Conservation (phyloP, 2,797 vertebrate species). For the Periparus ater region DNA sequence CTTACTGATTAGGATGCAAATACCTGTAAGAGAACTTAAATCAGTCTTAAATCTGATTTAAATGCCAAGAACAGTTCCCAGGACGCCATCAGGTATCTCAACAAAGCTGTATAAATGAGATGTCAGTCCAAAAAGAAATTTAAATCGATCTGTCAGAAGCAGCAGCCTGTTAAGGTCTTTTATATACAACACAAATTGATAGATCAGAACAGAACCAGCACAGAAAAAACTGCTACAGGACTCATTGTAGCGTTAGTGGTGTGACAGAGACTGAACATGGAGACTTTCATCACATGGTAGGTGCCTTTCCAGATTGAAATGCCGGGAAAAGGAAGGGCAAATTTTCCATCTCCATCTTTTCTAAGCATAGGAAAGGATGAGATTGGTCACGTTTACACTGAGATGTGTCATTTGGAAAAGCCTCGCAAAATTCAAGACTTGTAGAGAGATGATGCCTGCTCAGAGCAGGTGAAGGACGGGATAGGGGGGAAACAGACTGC, state of each 20-base stretch:
- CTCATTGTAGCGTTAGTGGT: background rate
- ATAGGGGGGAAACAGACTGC: background rate
- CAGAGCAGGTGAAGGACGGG: background rate
- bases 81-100: background rate
- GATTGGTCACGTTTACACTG: background rate
- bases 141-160: background rate
- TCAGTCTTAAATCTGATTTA: constrained; percentile 22
- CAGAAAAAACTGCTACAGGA: fast-evolving
- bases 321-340: background rate
- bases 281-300: background rate
- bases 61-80: background rate
- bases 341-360: background rate
- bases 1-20: constrained; percentile 7
- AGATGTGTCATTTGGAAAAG: background rate
- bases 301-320: background rate
- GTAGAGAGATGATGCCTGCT: background rate
- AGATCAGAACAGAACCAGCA: background rate
- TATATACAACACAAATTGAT: background rate
- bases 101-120: background rate
- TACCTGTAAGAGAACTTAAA: background rate
- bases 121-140: background rate
- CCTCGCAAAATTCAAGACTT: background rate
- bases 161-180: background rate
- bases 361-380: background rate
- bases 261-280: background rate